Base-by-base conservation (phyloP, 2,113 vertebrate genomes). In the Ceratotherium simum region DNA sequence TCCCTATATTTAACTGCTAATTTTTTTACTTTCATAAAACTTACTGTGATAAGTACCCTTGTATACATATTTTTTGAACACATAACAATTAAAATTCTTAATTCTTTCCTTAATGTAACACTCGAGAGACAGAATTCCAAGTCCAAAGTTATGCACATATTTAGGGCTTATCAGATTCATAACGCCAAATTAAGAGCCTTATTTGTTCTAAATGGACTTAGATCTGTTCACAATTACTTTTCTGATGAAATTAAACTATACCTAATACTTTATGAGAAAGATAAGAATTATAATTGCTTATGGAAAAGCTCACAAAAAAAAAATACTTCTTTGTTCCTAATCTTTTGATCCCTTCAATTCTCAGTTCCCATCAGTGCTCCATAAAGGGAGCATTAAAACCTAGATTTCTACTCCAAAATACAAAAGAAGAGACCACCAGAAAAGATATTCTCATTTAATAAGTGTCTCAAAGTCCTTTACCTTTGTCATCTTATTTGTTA, bases 1-100 rank as follows among this genome's bases (percentile, higher is more conserved):
- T 80, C 29, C 27, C 33, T 82, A 64, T 11, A 62, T 42, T 76
- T 83, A 51, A 89, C 1, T 94, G 90, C 3, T 62, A 51, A 8
- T 86, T 81, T 76, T 87, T 95, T 94, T 78, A 93, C 54, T 96
- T 95, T 73, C 73, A 75, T 80, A 95, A 83, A 82, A 86, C 48
- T 69, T 81, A 90, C 23, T 90, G 21, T 73, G 42, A 56, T 72
- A 89, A 94, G 67, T 67, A 93, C 42, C 25, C 23, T 64, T 51
- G 4, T 29, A 29, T 33, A 86, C 16, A n/a, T 48, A 70, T 73
- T 51, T 62, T 54, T 29, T 73, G 39, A 92, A 90, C 27, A 93
- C 5, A 64, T 4, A 69, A 78, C 54, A 90, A 73, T 90, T 92
- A 79, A 83, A 92, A 95, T 70, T 70, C 27, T 93, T 93, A 70